phyloP scores from a whole-genome alignment of 2,797 vertebrate genomes.

The Schizothorax lantsangensis region DNA sequence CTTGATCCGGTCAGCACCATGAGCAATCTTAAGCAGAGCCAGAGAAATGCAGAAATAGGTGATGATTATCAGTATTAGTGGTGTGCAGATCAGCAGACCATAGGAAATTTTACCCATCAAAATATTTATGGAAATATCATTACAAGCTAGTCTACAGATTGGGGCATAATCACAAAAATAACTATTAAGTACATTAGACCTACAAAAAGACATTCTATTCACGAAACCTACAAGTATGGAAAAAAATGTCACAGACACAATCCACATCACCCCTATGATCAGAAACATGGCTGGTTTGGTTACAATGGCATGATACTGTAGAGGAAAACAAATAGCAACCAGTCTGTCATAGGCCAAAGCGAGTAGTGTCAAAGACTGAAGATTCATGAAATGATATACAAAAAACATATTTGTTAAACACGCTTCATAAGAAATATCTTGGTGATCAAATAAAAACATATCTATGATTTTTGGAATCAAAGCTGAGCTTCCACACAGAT shows the following conservation, averaged over 20 bases:
- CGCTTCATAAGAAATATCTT: constrained; percentile 46
- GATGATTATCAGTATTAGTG: constrained; percentile 58
- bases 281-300: constrained; percentile 49
- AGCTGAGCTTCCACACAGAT: constrained; percentile 54
- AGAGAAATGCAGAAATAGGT: constrained; percentile 66
- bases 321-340: constrained; percentile 60
- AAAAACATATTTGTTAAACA: constrained; percentile 58
- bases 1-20: constrained; percentile 55
- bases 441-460: constrained; percentile 55
- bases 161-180: constrained; percentile 72
- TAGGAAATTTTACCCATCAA: background rate
- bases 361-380: constrained; percentile 54
- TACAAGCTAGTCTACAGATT: constrained; percentile 65
- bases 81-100: constrained; percentile 47
- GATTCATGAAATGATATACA: constrained; percentile 44
- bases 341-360: constrained; percentile 56
- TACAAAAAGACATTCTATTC: constrained; percentile 69
- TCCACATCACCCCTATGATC: constrained; percentile 16
- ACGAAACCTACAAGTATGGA: constrained; percentile 43
- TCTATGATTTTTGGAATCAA: constrained; percentile 56
- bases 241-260: constrained; percentile 6
- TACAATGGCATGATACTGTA: constrained; percentile 52
- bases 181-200: constrained; percentile 64
- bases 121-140: constrained; percentile 56
- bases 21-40: constrained; percentile 62